Evolutionary conservation across 2,797 vertebrate species (phyloP).

Genomic region (Pelobates cultripes): DNA sequence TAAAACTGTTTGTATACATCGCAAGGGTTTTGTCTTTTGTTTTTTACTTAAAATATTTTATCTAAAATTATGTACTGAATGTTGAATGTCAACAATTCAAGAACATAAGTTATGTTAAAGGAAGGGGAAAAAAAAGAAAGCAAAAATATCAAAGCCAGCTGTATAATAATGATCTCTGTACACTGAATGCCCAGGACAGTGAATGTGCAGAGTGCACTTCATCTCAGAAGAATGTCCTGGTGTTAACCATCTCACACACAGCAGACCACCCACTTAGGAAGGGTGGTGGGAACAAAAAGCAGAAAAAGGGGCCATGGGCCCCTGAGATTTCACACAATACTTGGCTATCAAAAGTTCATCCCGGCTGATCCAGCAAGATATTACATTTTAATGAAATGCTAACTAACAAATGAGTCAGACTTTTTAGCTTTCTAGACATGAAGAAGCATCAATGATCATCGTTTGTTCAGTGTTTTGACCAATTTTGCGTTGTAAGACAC

Average conservation of each 20-base stretch:
- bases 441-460: not conserved
- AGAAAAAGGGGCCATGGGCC: not conserved
- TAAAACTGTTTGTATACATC: no score
- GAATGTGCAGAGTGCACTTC: slow-evolving; percentile 28
- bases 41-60: no score
- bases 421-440: not conserved
- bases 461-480: not conserved
- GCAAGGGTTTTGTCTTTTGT: no score
- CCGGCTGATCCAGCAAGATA: not conserved
- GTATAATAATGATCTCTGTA: not conserved
- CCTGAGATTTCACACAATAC: slow-evolving; percentile 12
- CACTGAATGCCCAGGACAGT: not conserved
- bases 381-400: not conserved
- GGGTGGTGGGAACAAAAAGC: slow-evolving; percentile 25
- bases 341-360: slow-evolving; percentile 4
- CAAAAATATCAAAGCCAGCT: slow-evolving; percentile 14
- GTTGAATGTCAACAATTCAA: no score
- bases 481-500: no score
- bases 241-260: slow-evolving; percentile 23
- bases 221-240: slow-evolving; percentile 27
- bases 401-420: not conserved
- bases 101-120: not conserved
- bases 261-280: slow-evolving; percentile 48
- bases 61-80: no score
- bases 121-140: not conserved